Percentiles rank a stretch among this genome's conserved stretches.
These are phyloP conservation scores for Cyphomyrus plagiostoma DNA, from an alignment of 2,113 vertebrate species.

Conservation along the genomic window DNA sequence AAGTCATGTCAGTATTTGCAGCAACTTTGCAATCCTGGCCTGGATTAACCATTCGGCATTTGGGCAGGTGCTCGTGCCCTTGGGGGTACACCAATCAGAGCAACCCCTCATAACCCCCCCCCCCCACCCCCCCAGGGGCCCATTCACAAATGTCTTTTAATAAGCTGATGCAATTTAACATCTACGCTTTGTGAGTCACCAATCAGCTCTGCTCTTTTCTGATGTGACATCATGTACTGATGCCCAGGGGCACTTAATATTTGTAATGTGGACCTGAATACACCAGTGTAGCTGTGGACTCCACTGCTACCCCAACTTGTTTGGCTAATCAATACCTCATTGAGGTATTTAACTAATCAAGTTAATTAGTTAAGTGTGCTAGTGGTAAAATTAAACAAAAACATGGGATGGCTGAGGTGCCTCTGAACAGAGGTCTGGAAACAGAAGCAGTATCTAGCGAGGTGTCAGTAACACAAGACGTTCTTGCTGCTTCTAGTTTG, in stretches of 20 bases:
- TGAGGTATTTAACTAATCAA: neutral
- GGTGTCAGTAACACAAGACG: neutral
- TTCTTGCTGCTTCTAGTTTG: neutral
- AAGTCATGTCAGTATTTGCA: neutral
- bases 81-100: neutral
- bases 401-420: neutral
- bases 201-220: neutral
- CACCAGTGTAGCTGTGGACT: neutral
- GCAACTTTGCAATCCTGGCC: neutral
- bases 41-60: neutral
- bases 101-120: neutral
- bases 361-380: neutral
- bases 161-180: neutral
- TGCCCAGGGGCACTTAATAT: neutral
- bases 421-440: neutral
- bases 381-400: neutral
- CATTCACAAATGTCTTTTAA: neutral
- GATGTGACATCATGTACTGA: neutral
- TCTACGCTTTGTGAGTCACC: neutral
- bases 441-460: neutral
- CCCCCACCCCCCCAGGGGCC: neutral
- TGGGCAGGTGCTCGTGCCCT: neutral
- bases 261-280: neutral
- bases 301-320: neutral
- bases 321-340: neutral